A percentile compares a stretch with the other conserved stretches of the same genome.
Conservation (phyloP, 1,140 invertebrate species). For the Drosophila guanche region DNA sequence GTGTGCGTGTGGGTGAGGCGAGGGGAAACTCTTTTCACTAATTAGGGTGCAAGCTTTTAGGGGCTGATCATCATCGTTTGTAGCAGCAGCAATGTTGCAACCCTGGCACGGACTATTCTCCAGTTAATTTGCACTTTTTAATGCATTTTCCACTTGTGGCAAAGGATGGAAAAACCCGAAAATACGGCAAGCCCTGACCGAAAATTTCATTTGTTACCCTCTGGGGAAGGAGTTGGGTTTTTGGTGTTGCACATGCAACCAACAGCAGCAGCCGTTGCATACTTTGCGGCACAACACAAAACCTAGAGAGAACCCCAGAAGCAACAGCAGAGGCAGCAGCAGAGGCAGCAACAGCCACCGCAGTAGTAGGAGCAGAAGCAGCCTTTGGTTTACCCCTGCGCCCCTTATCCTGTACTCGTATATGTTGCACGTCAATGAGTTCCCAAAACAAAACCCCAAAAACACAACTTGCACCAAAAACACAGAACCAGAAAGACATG, state of each 20-base stretch:
- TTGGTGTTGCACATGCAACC: slow-evolving; percentile 32
- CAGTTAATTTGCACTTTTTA: slow-evolving; percentile 79
- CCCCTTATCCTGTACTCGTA: neutral
- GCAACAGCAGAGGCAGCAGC: slow-evolving; percentile 39
- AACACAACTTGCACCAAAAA: slow-evolving; percentile 29
- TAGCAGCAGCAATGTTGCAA: neutral
- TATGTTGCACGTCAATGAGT: slow-evolving; percentile 73
- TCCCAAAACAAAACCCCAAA: slow-evolving; percentile 75
- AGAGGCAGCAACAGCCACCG: slow-evolving; percentile 3
- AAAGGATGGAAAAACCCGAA: slow-evolving; percentile 31
- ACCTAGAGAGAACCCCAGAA: slow-evolving; percentile 34
- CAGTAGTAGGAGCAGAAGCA: too few species aligned
- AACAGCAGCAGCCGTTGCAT: slow-evolving; percentile 48
- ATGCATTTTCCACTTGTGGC: slow-evolving; percentile 73
- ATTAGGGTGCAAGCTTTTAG: slow-evolving; percentile 58
- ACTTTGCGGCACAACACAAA: slow-evolving; percentile 54
- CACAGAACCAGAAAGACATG: slow-evolving; percentile 7
- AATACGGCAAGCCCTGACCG: slow-evolving; percentile 26
- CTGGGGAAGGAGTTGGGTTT: too few species aligned
- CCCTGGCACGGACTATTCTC: slow-evolving; percentile 44
- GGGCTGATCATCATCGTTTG: slow-evolving; percentile 42
- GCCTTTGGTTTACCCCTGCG: neutral
- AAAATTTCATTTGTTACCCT: slow-evolving; percentile 31
- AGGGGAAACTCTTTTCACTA: slow-evolving; percentile 48
- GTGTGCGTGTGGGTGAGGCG: too few species aligned